Evolutionary conservation across 2,113 vertebrate genomes (phyloP), one percentile per base, ranked within the genome.

Genomic region (Pelobates fuscus): DNA sequence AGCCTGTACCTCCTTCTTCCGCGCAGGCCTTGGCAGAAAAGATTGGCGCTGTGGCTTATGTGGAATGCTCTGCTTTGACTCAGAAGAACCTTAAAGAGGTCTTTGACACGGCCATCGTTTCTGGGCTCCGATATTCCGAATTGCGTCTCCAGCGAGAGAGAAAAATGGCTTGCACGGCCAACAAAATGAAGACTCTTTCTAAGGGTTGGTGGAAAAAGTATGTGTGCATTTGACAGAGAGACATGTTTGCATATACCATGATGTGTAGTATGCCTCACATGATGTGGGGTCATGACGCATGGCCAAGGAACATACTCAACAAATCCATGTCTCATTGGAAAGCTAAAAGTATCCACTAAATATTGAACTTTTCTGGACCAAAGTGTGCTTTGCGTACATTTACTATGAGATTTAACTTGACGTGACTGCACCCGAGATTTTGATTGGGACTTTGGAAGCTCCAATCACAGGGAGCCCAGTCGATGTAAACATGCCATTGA

Each of bases 181-280:
- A 90, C 80, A 92, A 93, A 82, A 90, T 94, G 91, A 93, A 89
- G 85, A 91, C 87, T 81, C 89, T 94, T 23, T 94, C 93, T 25
- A 92, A 90, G 81, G 90, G 91, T 54, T 94, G 93, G 93, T 94
- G 93, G 93, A 93, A 90, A 82, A 94, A 94, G 81, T 93, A 94
- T 1, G 87, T 93, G 70, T 94, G 93, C 2, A 80, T 93, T n/a
- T 76, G 44, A 49, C 4, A 14, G 8, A 14, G 60, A 62, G n/a
- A n/a, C n/a, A n/a, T n/a, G n/a, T n/a, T 15, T 3, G 25, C n/a
- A 23, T 10, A 11, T 24, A 15, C 6, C 6, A 43, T 43, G 7
- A n/a, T n/a, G n/a, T n/a, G n/a, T n/a, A n/a, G n/a, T 12, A 7
- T 12, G 7, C 37, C 37, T 12, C 37, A 2, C 37, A 41, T 12